A percentile compares a stretch with the other conserved stretches of the same genome.
Evolutionary conservation across 1,140 invertebrate species (phyloP).

Genomic region (Danaus melanippus): DNA sequence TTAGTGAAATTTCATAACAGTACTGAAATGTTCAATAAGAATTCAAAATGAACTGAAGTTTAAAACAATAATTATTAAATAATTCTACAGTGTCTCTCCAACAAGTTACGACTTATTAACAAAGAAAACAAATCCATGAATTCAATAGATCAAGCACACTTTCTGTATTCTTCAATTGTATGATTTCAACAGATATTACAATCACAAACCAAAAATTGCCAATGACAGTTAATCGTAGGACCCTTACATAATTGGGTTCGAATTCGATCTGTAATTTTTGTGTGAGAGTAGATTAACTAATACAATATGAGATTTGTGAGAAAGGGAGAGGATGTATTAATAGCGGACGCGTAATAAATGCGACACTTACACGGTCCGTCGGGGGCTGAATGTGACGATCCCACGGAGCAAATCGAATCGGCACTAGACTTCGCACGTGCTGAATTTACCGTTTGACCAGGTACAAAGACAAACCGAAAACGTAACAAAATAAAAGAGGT

Average conservation of each 20-base stretch:
- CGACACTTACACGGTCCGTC: conserved; percentile 63
- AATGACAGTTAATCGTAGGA: conserved; percentile 55
- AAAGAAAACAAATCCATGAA: conserved; percentile 64
- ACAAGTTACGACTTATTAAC: conserved; percentile 52
- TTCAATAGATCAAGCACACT: conserved; percentile 52
- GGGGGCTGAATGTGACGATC: conserved; percentile 65
- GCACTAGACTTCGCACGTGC: conserved; percentile 44
- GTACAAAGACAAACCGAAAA: conserved; percentile 30
- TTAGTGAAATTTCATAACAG: too few species aligned
- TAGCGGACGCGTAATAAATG: conserved; percentile 59
- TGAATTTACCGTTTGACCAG: conserved; percentile 53
- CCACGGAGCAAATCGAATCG: conserved; percentile 65
- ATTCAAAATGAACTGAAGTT: too few species aligned
- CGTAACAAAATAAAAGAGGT: conserved; percentile 16
- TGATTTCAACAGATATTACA: conserved; percentile 64
- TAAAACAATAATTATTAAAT: conserved; percentile 20
- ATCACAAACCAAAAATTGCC: conserved; percentile 67
- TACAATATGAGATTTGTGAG: conserved; percentile 53
- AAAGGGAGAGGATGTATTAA: conserved; percentile 57
- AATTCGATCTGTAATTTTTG: conserved; percentile 53
- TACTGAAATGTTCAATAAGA: too few species aligned
- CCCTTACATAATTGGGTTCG: conserved; percentile 54
- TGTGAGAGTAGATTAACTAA: conserved; percentile 54
- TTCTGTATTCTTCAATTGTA: conserved; percentile 63
- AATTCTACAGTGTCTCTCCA: conserved; percentile 48